phyloP scores from a whole-genome alignment of 2,888 invertebrate species.

The Platypus cylindrus region DNA sequence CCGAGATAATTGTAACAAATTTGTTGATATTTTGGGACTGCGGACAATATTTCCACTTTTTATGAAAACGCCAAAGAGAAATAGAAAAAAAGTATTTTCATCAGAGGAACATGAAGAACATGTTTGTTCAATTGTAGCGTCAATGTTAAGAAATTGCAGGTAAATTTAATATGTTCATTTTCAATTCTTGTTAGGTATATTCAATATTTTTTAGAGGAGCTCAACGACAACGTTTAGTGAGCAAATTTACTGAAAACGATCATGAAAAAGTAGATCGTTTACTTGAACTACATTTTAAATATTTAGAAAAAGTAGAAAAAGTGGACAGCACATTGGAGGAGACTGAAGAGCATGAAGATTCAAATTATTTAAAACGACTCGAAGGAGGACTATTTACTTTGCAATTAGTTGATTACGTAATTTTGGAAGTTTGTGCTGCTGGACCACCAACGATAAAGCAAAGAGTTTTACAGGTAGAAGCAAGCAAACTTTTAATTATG shows the following conservation, averaged over 20 bases:
- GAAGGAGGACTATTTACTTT: constrained; percentile 91
- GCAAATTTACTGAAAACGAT: constrained; percentile 96
- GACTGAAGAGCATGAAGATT: constrained; percentile 45
- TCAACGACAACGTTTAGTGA: constrained; percentile 78
- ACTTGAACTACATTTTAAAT: constrained; percentile 93
- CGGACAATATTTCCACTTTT: constrained; percentile 95
- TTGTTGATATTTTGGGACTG: constrained; percentile 93
- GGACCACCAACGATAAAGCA: constrained; percentile 25
- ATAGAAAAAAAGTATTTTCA: constrained; percentile 59
- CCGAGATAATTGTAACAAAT: constrained; percentile 83
- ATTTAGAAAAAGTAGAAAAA: constrained; percentile 81
- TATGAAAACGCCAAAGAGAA: constrained; percentile 94
- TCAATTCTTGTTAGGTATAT: constrained; percentile 23
- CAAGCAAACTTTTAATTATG: background rate
- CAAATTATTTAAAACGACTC: constrained; percentile 74
- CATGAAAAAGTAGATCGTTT: constrained; percentile 95
- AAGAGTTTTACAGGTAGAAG: constrained; percentile 14
- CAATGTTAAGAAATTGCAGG: constrained; percentile 81
- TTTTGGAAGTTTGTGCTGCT: constrained; percentile 65
- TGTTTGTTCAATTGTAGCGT: constrained; percentile 84
- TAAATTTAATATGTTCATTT: background rate
- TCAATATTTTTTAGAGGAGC: constrained; percentile 50
- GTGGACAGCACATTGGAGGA: constrained; percentile 66
- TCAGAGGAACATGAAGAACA: constrained; percentile 92
- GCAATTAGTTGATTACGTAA: constrained; percentile 85